Conservation (phyloP, 23 tunicate genomes). For the Styela clava region DNA sequence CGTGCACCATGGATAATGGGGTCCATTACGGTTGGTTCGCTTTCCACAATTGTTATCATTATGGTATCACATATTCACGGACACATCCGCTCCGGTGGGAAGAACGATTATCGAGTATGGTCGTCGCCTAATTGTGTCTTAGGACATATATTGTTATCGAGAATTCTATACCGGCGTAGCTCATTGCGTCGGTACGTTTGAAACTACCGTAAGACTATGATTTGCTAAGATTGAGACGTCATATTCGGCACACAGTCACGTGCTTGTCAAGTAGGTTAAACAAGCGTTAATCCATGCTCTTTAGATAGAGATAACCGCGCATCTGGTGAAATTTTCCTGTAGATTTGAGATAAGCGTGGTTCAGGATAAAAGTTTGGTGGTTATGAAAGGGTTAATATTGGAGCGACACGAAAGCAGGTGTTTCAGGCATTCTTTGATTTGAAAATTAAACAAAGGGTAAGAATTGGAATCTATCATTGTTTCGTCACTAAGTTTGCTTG, state of each 20-base stretch:
- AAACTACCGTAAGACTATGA: background rate
- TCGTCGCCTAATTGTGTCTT: too few relatives aligned
- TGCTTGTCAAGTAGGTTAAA: slow-evolving; percentile 23
- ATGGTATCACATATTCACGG: too few relatives aligned
- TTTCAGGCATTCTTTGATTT: slow-evolving; percentile 7
- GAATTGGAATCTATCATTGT: slow-evolving; percentile 11
- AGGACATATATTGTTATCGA: too few relatives aligned
- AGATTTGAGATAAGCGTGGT: background rate
- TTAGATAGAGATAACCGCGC: background rate
- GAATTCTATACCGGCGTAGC: background rate
- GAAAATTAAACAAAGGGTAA: slow-evolving; percentile 8
- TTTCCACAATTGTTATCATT: too few relatives aligned
- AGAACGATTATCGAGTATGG: too few relatives aligned
- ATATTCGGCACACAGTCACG: slow-evolving; percentile 26
- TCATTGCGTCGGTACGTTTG: background rate
- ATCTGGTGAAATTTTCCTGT: background rate
- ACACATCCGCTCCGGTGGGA: too few relatives aligned
- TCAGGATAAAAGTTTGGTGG: background rate
- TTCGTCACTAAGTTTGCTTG: slow-evolving; percentile 16
- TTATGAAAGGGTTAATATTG: background rate
- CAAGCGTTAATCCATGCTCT: slow-evolving; percentile 2
- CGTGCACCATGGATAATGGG: too few relatives aligned
- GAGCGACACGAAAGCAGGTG: slow-evolving; percentile 22
- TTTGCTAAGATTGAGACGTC: background rate
- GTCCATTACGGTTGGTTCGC: too few relatives aligned